Evolutionary conservation across 2,113 vertebrate genomes (phyloP), one percentile per base, ranked within the genome.

Genomic region (Tonatia bakeri): DNA sequence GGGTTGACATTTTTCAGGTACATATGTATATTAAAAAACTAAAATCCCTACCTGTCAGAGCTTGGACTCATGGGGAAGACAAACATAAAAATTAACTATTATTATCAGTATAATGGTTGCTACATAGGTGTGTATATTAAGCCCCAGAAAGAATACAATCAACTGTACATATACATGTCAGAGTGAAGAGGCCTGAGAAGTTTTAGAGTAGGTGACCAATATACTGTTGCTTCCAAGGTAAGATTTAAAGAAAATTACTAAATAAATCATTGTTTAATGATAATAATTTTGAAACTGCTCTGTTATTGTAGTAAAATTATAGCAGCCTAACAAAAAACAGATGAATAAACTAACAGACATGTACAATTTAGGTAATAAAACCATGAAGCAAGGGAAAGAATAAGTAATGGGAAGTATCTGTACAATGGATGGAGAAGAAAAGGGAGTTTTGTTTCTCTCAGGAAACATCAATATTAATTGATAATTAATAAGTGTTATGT

Each of bases 311-410:
- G 22, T 77, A 90, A 90, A 82, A 59, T 33, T 92, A 24, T 56
- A 10, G 20, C n/a, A 85, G 9, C 17, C 56, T 97, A 94, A 94
- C 96, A 97, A 98, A 97, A 97, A 93, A 75, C 89, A 96, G 83
- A 87, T 91, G 84, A 98, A 95, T 90, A 94, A 92, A 87, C 5
- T 14, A 94, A 88, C 24, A 73, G 15, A 82, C 96, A 97, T 70
- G 83, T 82, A 96, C 67, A 91, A 56, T 64, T 95, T 97, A 93
- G 85, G 16, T 82, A 96, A 92, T 94, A 96, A 65, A 97, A 97
- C 98, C 82, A 94, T 95, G 77, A 97, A 97, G 84, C 89, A 86
- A 97, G 59, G 81, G 97, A 97, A 96, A 88, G 95, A 95, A 96
- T 96, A 96, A 97, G 92, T 97, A 97, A 96, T 96, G 16, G 93